phyloP scores from a whole-genome alignment of 2,888 invertebrate species.

The Linnaemya vulpina region DNA sequence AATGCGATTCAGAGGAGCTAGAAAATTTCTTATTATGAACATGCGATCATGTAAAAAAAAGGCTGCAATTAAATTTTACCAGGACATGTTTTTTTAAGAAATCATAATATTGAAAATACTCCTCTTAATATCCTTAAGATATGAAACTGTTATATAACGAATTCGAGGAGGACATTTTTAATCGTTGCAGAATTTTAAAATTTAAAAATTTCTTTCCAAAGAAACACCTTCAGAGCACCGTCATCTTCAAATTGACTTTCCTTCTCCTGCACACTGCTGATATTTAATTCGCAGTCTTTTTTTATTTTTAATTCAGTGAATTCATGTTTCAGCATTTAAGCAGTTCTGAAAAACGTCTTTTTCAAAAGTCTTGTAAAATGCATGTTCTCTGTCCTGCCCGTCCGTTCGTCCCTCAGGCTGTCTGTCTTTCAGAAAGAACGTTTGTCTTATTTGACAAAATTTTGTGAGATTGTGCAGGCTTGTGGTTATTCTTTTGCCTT shows the following conservation, averaged over 20 bases:
- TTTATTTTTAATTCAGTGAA: conserved; percentile 44
- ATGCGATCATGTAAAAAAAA: neutral
- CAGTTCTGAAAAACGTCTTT: conserved; percentile 38
- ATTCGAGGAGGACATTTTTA: conserved; percentile 9
- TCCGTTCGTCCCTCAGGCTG: neutral
- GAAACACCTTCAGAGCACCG: conserved; percentile 31
- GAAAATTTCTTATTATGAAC: too few relatives aligned
- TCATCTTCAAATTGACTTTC: conserved; percentile 52
- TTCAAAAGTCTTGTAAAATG: neutral
- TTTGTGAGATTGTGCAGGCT: neutral
- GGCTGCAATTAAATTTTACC: neutral
- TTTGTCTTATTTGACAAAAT: neutral
- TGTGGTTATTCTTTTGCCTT: neutral
- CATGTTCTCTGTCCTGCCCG: neutral
- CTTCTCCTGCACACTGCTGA: neutral
- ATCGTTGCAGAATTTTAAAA: conserved; percentile 47
- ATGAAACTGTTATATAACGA: conserved; percentile 20
- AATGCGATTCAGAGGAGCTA: too few relatives aligned
- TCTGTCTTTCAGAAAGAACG: neutral
- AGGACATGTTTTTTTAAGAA: conserved; percentile 35
- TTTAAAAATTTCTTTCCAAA: conserved; percentile 17
- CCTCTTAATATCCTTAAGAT: conserved; percentile 46
- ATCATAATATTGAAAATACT: neutral
- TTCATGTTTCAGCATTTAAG: conserved; percentile 60
- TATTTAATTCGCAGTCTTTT: conserved; percentile 20